Percentiles rank a stretch among this genome's conserved stretches.
Conservation (phyloP, 2,113 vertebrate genomes). For the Ancistrus triradiatus region DNA sequence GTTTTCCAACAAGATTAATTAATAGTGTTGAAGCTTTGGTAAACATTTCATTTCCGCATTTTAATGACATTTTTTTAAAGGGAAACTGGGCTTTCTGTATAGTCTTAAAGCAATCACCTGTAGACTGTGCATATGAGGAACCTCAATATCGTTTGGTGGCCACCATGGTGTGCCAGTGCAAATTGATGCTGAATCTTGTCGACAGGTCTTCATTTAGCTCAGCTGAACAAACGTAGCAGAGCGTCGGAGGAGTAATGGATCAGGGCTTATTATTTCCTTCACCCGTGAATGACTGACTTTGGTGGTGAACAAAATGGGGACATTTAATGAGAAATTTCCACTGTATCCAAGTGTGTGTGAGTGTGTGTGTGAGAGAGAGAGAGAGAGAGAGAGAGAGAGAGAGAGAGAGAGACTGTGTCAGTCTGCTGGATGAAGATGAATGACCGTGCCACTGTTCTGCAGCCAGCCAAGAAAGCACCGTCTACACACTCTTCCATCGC, state of each 20-base stretch:
- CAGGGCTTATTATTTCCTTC: background rate
- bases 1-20: too few species aligned
- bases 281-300: background rate
- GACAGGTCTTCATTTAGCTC: background rate
- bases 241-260: background rate
- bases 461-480: constrained; percentile 68
- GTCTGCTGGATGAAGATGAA: constrained; percentile 63
- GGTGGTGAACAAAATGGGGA: background rate
- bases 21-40: too few species aligned
- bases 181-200: background rate
- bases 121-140: too few species aligned
- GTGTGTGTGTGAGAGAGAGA: background rate
- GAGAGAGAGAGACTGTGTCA: constrained; percentile 50
- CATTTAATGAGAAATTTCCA: background rate
- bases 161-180: background rate
- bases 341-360: background rate
- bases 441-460: constrained; percentile 55
- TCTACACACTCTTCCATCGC: constrained; percentile 43
- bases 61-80: too few species aligned
- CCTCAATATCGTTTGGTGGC: background rate
- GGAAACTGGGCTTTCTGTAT: too few species aligned
- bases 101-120: too few species aligned
- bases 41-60: too few species aligned
- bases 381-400: background rate
- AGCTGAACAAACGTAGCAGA: background rate